A percentile compares a stretch with the other conserved stretches of the same genome.
Conservation (phyloP, 2,797 vertebrate genomes). For the Perdix hodgsoniae region DNA sequence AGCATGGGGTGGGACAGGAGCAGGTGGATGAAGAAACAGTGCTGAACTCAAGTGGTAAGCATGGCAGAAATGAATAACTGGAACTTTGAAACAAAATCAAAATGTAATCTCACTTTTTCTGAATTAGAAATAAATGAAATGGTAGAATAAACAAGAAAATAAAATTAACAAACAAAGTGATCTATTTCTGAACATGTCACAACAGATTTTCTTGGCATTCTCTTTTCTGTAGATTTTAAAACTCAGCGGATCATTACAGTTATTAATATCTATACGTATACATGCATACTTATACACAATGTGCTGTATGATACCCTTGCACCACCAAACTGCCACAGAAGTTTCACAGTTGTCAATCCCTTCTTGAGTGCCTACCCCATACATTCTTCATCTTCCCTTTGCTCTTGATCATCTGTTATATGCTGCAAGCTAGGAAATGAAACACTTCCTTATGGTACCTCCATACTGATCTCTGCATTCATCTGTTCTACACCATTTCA, state of each 20-base stretch:
- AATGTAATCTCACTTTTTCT: not conserved
- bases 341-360: not conserved
- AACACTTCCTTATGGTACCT: not conserved
- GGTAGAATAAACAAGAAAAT: not conserved
- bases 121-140: not conserved
- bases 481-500: not conserved
- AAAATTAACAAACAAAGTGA: constrained; percentile 1
- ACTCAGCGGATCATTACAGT: not conserved
- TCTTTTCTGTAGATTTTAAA: not conserved
- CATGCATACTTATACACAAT: not conserved
- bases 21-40: not conserved
- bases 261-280: not conserved
- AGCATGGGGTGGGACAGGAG: fast-evolving
- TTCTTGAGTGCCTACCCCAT: not conserved
- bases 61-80: not conserved
- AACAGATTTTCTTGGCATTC: not conserved
- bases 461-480: fast-evolving
- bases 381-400: fast-evolving
- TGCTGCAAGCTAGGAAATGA: not conserved
- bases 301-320: not conserved
- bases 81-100: not conserved
- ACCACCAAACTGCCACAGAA: not conserved
- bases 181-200: not conserved
- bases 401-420: not conserved
- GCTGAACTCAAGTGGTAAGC: not conserved